Evolutionary conservation across 2,888 invertebrate species (phyloP).

Genomic region (Meteorus cinctellus): DNA sequence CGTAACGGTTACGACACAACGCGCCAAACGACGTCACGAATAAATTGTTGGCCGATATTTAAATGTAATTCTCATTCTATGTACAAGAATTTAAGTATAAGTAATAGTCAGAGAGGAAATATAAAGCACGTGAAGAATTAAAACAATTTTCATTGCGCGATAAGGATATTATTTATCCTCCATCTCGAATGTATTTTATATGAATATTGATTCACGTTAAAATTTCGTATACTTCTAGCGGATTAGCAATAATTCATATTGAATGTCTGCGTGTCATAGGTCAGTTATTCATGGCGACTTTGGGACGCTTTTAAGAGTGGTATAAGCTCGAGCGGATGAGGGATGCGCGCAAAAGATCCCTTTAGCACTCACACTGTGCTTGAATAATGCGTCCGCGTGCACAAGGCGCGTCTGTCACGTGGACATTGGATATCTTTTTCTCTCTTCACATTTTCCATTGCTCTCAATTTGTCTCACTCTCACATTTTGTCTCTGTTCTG

Average conservation of each 20-base stretch:
- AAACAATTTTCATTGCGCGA: too few species aligned
- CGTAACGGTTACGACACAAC: conserved; percentile 64
- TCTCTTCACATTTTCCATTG: not conserved
- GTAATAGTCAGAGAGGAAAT: too few species aligned
- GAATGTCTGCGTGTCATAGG: conserved; percentile 62
- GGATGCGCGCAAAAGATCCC: conserved; percentile 25
- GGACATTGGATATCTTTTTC: conserved; percentile 22
- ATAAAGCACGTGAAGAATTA: too few species aligned
- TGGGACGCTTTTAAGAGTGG: conserved; percentile 53
- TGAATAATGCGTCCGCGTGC: conserved; percentile 38
- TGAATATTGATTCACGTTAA: not conserved
- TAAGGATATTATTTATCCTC: too few species aligned
- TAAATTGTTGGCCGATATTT: conserved; percentile 1
- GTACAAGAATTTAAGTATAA: too few species aligned
- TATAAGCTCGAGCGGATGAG: conserved; percentile 43
- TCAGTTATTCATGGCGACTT: conserved; percentile 62
- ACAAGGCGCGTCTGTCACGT: conserved; percentile 32
- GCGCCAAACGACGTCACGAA: conserved; percentile 31
- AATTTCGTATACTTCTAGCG: not conserved
- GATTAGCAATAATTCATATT: not conserved
- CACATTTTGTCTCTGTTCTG: not conserved
- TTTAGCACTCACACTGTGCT: conserved; percentile 7
- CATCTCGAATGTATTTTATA: not conserved
- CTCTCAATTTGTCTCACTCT: not conserved
- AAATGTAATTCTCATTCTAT: not conserved